Base-by-base conservation (phyloP, 2,113 vertebrate genomes). In the Glaucomys volans region DNA sequence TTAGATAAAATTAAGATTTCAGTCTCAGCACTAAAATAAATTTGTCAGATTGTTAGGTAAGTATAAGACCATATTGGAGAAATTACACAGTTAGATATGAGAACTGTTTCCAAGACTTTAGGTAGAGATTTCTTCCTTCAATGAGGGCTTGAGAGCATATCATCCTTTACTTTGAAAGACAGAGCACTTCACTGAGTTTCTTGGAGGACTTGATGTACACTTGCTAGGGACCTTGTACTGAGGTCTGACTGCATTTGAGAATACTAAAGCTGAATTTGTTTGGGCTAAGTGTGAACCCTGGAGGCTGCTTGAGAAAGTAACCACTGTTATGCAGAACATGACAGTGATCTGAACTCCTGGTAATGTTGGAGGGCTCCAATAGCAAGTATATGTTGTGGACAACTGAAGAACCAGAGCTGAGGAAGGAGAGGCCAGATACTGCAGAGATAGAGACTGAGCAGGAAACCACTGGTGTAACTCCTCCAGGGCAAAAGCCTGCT, bases 1-100 rank as follows among this genome's bases (percentile, higher is more conserved):
- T 1, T 82, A 85, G 7, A 72, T 66, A 93, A 91, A 92, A 37
- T 74, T 86, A 90, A 79, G 62, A 20, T 92, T 92, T 67, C 52
- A 79, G 14, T 32, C 24, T 64, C 92, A 40, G 13, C 71, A 90
- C 5, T 17, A 64, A 96, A 76, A 59, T 10, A 67, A 37, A 90
- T 66, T 40, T 86, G 35, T 86, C 26, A 40, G 7, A 18, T 81
- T 24, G 11, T 88, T 64, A 69, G 42, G 2, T 37, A 10, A 66
- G 13, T 62, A 28, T 83, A 35, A 40, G 12, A 40, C 40, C 2
- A n/a, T 8, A 14, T 62, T 83, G 40, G n/a, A 62, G n/a, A 66
- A 88, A 82, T 52, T 4, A 13, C 64, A 24, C 77, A 42, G 37
- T 88, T 30, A 64, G 8, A 30, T 90, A 42, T 37, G 5, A 50